Evolutionary conservation across 2,113 vertebrate genomes (phyloP), one percentile per base, ranked within the genome.

Genomic region (Sus scrofa): DNA sequence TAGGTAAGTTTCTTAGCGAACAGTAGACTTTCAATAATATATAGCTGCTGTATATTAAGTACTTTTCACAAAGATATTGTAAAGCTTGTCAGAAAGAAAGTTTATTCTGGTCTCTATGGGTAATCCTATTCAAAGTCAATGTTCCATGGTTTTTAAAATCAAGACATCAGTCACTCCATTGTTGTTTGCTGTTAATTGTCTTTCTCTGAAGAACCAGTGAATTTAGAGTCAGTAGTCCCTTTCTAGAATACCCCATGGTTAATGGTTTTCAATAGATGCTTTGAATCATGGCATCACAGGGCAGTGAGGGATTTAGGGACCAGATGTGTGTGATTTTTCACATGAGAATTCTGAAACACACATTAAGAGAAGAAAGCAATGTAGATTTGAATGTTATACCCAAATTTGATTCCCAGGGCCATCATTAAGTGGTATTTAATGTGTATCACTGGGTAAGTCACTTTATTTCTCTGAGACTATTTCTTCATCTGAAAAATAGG

Each of bases 91-190:
- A 70, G 39, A 79, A 32, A 89, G 74, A 65, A 37, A 62, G n/a
- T 77, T 95, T 63, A 71, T 84, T 81, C 30, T 91, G 65, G 44
- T 16, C 11, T 90, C 7, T 56, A 0, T 34, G 44, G 34, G 4
- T 63, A 85, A 82, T 88, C 26, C 10, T 68, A 3, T 88, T 82
- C 54, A 68, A 93, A 96, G 78, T 78, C 58, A 91, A 34, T 63
- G 37, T 30, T 96, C 34, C 68, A 83, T 44, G 22, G 1, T 39
- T 94, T 95, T 79, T 22, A 63, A 92, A 94, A 85, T 88, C 14
- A 89, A 93, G 20, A 27, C 68, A 50, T 44, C n/a, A 71, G 34
- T 89, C 2, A 60, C 5, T 78, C 7, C 8, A n/a, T 74, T 89
- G 39, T 56, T 37, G 10, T 58, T 89, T 70, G 74, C 26, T 94